Evolutionary conservation across 2,888 invertebrate genomes (phyloP), one percentile per base, ranked within the genome.

Genomic region (Anthrax anthrax): DNA sequence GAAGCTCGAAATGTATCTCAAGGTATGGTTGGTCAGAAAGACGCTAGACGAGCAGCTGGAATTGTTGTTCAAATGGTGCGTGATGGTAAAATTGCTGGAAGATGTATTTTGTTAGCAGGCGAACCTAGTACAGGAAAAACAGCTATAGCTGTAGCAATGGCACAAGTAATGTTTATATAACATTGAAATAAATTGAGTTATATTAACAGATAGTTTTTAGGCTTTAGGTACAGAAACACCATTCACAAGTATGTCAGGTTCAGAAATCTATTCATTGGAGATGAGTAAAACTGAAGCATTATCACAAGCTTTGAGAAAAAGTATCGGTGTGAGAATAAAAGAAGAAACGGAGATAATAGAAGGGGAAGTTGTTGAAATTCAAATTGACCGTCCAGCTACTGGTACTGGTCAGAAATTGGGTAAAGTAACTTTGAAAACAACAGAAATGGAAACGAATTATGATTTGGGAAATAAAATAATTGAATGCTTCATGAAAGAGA

Each of bases 391-490:
- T 18, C 94, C 95, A 0, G 94, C 91, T 0, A 85, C 91, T 0
- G 94, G 90, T 18, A 79, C 84, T 14, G 88, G 88, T 1, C 69
- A 69, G 42, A 69, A 69, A 64, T 81, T 91, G 39, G 96, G 96
- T 2, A 90, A 97, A 58, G 72, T 98, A 34, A 97, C 96, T 0
- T 71, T 99, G 40, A 98, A 98, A 72, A 98, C 98, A 0, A 97
- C 96, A 0, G 98, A 98, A 67, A 99, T 99, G 98, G 98, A 98
- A 69, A 97, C 98, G 0, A 86, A 96, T 52, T 99, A 98, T 63
- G 98, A 99, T 65, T 75, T 99, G 63, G 98, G 98, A 2, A 85
- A 86, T 43, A 97, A 97, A 73, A 96, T 97, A 83, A 96, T 97
- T 46, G 96, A 97, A 64, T 88, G 90, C 45, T 76, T 96, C 47